Evolutionary conservation across 1,140 invertebrate genomes (phyloP), one percentile per base, ranked within the genome.

Genomic region (Cecropterus lyciades): DNA sequence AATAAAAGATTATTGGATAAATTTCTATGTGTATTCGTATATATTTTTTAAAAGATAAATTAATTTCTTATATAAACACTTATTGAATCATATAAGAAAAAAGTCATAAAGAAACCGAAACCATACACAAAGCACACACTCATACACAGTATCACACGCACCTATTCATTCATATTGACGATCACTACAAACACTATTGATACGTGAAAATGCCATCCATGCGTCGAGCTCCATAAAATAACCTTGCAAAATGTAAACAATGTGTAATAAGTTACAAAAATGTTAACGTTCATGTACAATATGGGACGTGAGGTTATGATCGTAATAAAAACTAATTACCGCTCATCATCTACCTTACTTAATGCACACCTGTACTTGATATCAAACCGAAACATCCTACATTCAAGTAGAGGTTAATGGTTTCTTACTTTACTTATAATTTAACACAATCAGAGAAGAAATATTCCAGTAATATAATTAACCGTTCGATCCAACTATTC

Each of bases 191-290:
- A 8, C n/a, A 27, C 49, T 52, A 52, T 24, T 14, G 11, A 52
- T 53, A 27, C 51, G 51, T 53, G 51, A 53, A 53, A 53, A 53
- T 53, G 30, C 0, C 9, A 30, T 37, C 27, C 24, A 53, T 37
- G 51, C 51, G 51, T 37, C 16, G 51, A 51, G 30, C 15, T 37
- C 27, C 24, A 10, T 37, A 40, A 11, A 8, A 45, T 37, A 30
- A 37, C 51, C 51, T 53, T 53, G 51, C 13, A 37, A 30, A 30
- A 53, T 53, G 14, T 37, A 53, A 52, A 53, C 51, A 53, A 53
- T 53, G 51, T 30, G 27, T 51, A 51, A 8, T 14, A 30, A 51
- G 13, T 53, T 53, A 53, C 51, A 16, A 53, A 53, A 53, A 33
- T 53, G 24, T 37, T 33, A 30, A 37, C 14, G 49, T 30, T 33